A percentile compares a stretch with the other conserved stretches of the same genome.
Conservation (phyloP, 2,888 invertebrate species). For the Trichogramma evanescens region DNA sequence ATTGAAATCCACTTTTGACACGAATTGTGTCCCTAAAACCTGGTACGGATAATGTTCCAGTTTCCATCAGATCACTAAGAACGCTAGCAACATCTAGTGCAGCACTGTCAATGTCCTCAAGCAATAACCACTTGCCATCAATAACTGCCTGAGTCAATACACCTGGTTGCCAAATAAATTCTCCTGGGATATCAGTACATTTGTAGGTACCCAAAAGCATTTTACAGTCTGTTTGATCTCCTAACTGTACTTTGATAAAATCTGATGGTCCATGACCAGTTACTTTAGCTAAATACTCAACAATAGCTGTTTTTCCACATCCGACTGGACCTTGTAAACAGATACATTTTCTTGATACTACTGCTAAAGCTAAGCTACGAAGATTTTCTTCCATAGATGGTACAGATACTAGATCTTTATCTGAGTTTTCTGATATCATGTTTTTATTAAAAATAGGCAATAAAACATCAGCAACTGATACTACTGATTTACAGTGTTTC, state of each 20-base stretch:
- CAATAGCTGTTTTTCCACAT: constrained; percentile 85
- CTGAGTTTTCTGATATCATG: constrained; percentile 45
- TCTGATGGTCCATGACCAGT: constrained; percentile 58
- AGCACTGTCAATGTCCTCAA: constrained; percentile 93
- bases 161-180: constrained; percentile 96
- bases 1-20: constrained; percentile 77
- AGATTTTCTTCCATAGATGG: constrained; percentile 68
- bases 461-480: constrained; percentile 57
- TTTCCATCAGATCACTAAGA: constrained; percentile 76
- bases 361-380: constrained; percentile 69
- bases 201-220: constrained; percentile 87
- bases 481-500: constrained; percentile 25
- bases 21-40: constrained; percentile 78
- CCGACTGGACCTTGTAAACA: constrained; percentile 68
- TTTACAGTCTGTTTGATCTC: constrained; percentile 94
- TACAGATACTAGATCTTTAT: constrained; percentile 56
- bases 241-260: constrained; percentile 82
- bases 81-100: constrained; percentile 87
- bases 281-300: constrained; percentile 74
- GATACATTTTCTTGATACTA: constrained; percentile 61
- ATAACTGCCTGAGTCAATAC: constrained; percentile 79
- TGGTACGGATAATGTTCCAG: constrained; percentile 72
- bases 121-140: constrained; percentile 81
- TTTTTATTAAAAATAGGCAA: constrained; percentile 56
- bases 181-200: constrained; percentile 93